Conservation (phyloP, 2,797 vertebrate species). For the Lepilemur septentrionalis region DNA sequence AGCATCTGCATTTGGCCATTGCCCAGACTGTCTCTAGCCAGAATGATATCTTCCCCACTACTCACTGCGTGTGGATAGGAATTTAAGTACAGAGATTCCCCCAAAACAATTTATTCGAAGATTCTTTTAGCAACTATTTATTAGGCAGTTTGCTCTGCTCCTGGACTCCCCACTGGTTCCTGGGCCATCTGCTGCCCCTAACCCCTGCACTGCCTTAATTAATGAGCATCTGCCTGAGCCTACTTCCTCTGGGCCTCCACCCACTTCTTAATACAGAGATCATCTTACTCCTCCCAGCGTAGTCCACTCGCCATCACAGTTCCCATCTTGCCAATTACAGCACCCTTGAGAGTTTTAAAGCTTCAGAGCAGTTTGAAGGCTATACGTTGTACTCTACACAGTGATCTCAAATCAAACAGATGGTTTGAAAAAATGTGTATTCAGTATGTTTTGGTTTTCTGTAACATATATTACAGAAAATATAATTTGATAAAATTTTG, state of each 20-base stretch:
- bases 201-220: not conserved
- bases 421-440: not conserved
- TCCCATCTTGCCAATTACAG: not conserved
- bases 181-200: not conserved
- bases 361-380: not conserved
- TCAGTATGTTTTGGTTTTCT: conserved; percentile 6
- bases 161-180: not conserved
- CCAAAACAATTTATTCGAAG: not conserved
- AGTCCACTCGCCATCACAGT: not conserved
- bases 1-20: not conserved
- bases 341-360: not conserved
- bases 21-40: not conserved
- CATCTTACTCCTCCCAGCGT: not conserved
- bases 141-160: not conserved
- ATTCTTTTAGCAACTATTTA: not conserved
- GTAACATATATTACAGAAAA: not conserved
- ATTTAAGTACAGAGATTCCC: not conserved
- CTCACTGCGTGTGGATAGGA: not conserved
- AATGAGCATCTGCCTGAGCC: not conserved
- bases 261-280: accelerated
- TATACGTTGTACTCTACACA: not conserved
- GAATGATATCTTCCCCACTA: not conserved
- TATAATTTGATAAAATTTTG: not conserved
- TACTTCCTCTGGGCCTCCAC: not conserved
- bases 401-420: not conserved